Conservation (phyloP, 2,113 vertebrate species). For the Arizona elegans region DNA sequence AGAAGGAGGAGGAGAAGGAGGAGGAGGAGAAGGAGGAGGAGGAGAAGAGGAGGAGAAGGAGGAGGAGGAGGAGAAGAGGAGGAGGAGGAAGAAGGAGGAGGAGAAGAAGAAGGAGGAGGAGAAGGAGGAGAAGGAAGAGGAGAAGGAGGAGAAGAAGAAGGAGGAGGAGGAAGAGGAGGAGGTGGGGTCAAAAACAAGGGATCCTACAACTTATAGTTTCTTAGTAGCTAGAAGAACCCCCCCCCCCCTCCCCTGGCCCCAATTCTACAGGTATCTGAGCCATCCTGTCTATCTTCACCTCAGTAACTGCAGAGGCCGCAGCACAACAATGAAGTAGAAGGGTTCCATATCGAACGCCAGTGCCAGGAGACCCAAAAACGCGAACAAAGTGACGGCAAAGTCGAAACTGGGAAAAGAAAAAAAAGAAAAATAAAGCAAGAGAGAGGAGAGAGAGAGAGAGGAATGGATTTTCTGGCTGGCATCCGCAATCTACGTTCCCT, state of each 20-base stretch:
- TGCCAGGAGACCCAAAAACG: constrained; percentile 90
- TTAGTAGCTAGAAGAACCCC: background rate
- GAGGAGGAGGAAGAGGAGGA: background rate
- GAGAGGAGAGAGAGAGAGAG: background rate
- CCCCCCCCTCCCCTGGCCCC: background rate
- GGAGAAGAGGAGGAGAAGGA: too few relatives aligned
- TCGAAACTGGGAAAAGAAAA: constrained; percentile 84
- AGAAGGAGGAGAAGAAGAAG: too few relatives aligned
- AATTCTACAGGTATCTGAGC: fast-evolving
- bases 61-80: too few relatives aligned
- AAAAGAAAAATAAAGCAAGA: background rate
- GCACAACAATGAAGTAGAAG: constrained; percentile 95
- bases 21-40: too few relatives aligned
- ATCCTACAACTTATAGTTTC: background rate
- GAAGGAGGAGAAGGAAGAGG: too few relatives aligned
- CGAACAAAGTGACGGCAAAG: constrained; percentile 89
- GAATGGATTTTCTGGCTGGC: fast-evolving
- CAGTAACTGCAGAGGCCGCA: constrained; percentile 90
- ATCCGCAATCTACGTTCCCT: too few relatives aligned
- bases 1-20: too few relatives aligned
- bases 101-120: too few relatives aligned
- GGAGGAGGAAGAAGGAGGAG: background rate
- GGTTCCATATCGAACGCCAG: constrained; percentile 91
- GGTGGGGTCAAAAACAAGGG: background rate
- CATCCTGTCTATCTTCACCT: constrained; percentile 69